Base-by-base conservation (phyloP, 92 coral and sea anemone species). In the Epizoanthus illoricatus region DNA sequence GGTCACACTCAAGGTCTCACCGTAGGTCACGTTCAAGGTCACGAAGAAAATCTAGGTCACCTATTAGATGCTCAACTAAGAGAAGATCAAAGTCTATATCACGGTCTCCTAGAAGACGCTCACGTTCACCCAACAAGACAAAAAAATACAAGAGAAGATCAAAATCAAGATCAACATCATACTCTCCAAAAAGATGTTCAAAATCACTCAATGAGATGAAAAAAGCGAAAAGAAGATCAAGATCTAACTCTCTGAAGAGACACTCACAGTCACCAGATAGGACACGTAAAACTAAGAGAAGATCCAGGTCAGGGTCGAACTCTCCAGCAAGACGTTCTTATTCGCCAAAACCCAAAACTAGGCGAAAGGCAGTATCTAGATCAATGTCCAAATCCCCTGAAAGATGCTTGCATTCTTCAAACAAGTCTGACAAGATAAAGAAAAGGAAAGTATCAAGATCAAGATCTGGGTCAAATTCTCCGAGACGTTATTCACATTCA, bases 21-120 rank as follows among this genome's bases (percentile, higher is more conserved):
- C 86, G 69, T 65, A 89, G 84, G 58, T 91, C 94, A 20, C 86
- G 85, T n/a, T 84, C 87, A 43, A 85, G 92, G 58, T 85, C 93
- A 56, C 68, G 92, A 56, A 80, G 89, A 71, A 88, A 86, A 33
- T 85, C 89, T 18, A 82, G 83, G 76, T 88, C 92, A 65, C 58
- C 81, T 59, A 60, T 23, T 19, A 42, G 40, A 17, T 70, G 19
- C 11, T 60, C 62, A 61, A 76, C 18, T 4, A 76, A 40, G 70
- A 60, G 58, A 73, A 81, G 76, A 10, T 74, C 87, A 41, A 58
- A 28, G 58, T 79, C 94, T 4, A 86, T 86, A 58, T 86, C 78
- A 19, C 87, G 73, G 72, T 86, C 95, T 8, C 92, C 86, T 13
- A 87, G 86, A 67, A 76, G 55, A 87, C 72, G 80, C 68, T 91